These are phyloP conservation scores for Timema cristinae DNA, from an alignment of 2,888 invertebrate genomes.

Conservation along the genomic window DNA sequence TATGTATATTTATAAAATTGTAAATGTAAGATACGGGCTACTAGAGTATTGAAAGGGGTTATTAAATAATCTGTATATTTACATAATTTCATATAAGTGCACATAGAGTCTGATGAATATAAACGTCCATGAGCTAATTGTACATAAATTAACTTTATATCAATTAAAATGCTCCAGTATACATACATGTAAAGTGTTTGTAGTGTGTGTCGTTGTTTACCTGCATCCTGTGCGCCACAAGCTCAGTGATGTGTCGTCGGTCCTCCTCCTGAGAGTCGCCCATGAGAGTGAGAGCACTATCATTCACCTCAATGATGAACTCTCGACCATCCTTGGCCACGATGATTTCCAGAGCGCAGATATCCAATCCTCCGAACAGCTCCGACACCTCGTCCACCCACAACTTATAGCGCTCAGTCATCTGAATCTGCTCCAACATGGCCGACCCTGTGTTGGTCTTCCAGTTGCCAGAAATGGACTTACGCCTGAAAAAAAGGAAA, in stretches of 20 bases:
- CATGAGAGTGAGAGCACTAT: conserved; percentile 88
- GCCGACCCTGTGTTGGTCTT: conserved; percentile 98
- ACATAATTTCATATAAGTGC: too few species aligned
- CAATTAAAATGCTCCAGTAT: too few species aligned
- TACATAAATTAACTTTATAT: too few species aligned
- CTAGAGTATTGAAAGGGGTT: too few species aligned
- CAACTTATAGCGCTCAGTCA: conserved; percentile 89
- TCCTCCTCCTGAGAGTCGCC: conserved; percentile 98
- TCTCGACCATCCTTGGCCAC: conserved; percentile 92
- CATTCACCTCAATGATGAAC: conserved; percentile 93
- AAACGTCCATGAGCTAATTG: too few species aligned
- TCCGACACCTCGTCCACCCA: conserved; percentile 83
- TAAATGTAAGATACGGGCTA: too few species aligned
- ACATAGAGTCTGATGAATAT: too few species aligned
- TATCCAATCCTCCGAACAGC: conserved; percentile 73
- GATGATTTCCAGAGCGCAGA: conserved; percentile 86
- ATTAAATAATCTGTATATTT: too few species aligned
- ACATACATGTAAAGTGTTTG: too few species aligned
- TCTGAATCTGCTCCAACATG: conserved; percentile 95
- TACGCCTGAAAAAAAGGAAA: conserved; percentile 67
- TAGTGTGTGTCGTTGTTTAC: conserved; percentile 45
- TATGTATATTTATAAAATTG: too few species aligned
- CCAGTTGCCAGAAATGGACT: conserved; percentile 98
- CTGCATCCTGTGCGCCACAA: conserved; percentile 91
- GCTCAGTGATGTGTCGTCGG: conserved; percentile 86